A percentile compares a stretch with the other conserved stretches of the same genome.
phyloP scores from a whole-genome alignment of 2,113 vertebrate species.

The Gymnarchus niloticus region DNA sequence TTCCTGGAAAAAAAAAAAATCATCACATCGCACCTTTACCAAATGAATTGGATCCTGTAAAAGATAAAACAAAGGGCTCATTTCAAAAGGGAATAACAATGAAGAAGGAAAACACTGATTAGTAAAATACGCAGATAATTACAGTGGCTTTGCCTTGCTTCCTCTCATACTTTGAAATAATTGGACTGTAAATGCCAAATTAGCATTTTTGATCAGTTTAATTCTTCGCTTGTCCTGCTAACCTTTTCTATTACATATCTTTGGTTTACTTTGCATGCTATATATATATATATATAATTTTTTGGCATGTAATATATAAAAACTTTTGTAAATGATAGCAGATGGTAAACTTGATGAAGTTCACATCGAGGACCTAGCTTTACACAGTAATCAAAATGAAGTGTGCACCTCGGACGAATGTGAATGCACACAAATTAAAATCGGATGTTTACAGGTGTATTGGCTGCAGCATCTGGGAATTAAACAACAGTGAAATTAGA shows the following conservation, averaged over 20 bases:
- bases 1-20: neutral
- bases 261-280: neutral
- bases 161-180: neutral
- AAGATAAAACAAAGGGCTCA: neutral
- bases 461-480: slow-evolving; percentile 28
- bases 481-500: neutral
- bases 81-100: neutral
- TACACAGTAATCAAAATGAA: too few species aligned
- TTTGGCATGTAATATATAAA: too few species aligned
- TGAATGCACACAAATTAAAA: too few species aligned
- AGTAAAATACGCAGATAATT: slow-evolving; percentile 6
- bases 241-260: neutral
- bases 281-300: neutral
- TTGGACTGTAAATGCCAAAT: slow-evolving; percentile 14
- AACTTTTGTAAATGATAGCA: neutral
- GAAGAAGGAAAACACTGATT: slow-evolving; percentile 11
- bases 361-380: too few species aligned
- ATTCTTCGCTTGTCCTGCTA: neutral
- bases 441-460: slow-evolving; percentile 29
- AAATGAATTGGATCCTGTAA: neutral
- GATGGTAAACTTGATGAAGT: too few species aligned
- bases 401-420: too few species aligned
- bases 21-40: neutral
- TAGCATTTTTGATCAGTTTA: slow-evolving; percentile 12
- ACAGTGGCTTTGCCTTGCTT: neutral